Conservation (phyloP, 2,113 vertebrate genomes). For the Platysteira castanea region DNA sequence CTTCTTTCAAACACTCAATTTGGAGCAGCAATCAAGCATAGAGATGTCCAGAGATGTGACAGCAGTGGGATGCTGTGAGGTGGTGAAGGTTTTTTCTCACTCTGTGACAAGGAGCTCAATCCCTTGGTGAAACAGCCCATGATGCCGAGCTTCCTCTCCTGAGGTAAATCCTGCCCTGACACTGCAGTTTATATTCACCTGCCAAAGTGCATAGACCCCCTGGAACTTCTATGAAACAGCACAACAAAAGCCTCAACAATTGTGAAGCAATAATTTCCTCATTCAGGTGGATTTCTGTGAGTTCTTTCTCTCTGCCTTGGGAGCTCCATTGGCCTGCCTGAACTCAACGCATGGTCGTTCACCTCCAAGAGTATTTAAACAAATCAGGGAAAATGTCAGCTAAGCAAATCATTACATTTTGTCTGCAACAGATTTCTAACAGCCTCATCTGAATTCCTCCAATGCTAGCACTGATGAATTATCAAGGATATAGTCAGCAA, state of each 20-base stretch:
- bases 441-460: neutral
- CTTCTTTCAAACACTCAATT: neutral
- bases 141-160: neutral
- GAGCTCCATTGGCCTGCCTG: neutral
- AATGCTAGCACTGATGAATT: neutral
- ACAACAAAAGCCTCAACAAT: neutral
- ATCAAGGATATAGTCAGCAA: neutral
- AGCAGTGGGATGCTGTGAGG: neutral
- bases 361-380: neutral
- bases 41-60: neutral
- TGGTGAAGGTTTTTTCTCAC: neutral
- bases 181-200: neutral
- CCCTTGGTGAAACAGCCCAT: neutral
- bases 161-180: neutral
- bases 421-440: neutral
- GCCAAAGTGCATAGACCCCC: neutral
- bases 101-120: neutral
- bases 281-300: neutral
- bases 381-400: neutral
- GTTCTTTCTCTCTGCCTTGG: neutral
- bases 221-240: neutral
- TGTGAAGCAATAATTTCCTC: neutral
- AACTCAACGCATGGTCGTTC: neutral
- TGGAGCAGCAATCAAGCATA: neutral
- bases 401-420: neutral